Percentiles rank a stretch among this genome's conserved stretches.
Conservation (phyloP, 1,140 invertebrate genomes). For the Orchestia grillus region DNA sequence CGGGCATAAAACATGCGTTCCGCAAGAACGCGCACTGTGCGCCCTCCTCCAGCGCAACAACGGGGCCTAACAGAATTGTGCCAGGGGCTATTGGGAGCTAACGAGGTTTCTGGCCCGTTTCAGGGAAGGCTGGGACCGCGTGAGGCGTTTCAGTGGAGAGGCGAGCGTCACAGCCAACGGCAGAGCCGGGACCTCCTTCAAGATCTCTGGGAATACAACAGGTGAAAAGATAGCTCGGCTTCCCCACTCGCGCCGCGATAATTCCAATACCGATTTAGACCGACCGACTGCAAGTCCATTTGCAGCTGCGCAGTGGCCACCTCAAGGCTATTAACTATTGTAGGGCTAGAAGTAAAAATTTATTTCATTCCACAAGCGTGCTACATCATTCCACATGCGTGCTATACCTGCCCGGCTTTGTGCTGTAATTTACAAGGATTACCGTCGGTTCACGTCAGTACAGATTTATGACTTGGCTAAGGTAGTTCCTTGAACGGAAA, state of each 20-base stretch:
- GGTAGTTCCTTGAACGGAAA: neutral
- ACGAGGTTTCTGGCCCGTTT: neutral
- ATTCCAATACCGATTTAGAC: neutral
- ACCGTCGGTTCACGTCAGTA: no score
- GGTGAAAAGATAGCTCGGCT: neutral
- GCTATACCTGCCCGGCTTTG: no score
- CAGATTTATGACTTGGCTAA: neutral
- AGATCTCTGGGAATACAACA: neutral
- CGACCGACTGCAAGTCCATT: neutral
- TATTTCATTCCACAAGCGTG: no score
- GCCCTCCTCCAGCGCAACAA: neutral
- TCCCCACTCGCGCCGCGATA: no score
- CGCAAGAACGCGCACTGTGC: no score
- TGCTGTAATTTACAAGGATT: no score
- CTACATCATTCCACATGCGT: no score
- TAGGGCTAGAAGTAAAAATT: neutral
- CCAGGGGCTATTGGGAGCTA: neutral
- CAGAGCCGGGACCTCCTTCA: neutral
- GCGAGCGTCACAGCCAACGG: neutral
- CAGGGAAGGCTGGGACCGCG: neutral
- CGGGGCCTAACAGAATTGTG: neutral
- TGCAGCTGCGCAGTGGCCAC: neutral
- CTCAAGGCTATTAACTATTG: neutral
- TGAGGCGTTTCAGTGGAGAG: constrained; percentile 7
- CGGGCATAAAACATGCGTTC: no score